Evolutionary conservation across 2,113 vertebrate genomes (phyloP).

Genomic region (Grantiella picta): DNA sequence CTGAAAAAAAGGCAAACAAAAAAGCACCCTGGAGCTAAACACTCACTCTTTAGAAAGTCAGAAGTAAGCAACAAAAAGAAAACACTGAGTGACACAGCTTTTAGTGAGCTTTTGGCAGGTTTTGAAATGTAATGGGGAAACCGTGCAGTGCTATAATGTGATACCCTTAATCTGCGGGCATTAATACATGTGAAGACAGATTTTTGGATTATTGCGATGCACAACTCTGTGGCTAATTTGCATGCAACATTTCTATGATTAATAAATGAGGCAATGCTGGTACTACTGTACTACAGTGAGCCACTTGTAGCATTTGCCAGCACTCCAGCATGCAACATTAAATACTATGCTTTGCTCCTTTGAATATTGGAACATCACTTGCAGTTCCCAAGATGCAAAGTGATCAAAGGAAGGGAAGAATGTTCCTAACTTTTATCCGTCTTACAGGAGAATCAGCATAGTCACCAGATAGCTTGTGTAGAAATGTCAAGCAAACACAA

Average conservation of each 20-base stretch:
- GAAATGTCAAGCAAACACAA: background rate
- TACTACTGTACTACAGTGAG: background rate
- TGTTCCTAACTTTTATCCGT: background rate
- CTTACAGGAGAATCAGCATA: background rate
- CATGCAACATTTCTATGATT: background rate
- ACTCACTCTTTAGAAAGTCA: background rate
- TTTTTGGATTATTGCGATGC: background rate
- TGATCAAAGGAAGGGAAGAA: background rate
- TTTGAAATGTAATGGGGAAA: background rate
- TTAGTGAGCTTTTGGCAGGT: background rate
- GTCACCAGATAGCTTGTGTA: background rate
- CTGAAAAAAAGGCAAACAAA: background rate
- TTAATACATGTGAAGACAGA: background rate
- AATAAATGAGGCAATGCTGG: constrained; percentile 4
- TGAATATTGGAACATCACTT: background rate
- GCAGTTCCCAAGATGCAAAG: background rate
- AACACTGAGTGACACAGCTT: background rate
- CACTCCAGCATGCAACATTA: background rate
- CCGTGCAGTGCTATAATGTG: background rate
- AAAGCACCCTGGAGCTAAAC: background rate
- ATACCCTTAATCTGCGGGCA: background rate
- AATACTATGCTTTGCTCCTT: background rate
- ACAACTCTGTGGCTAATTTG: constrained; percentile 2
- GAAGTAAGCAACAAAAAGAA: background rate
- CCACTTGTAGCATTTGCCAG: background rate